These are phyloP conservation scores for Alectura lathami DNA, from an alignment of 2,113 vertebrate species.

Conservation along the genomic window DNA sequence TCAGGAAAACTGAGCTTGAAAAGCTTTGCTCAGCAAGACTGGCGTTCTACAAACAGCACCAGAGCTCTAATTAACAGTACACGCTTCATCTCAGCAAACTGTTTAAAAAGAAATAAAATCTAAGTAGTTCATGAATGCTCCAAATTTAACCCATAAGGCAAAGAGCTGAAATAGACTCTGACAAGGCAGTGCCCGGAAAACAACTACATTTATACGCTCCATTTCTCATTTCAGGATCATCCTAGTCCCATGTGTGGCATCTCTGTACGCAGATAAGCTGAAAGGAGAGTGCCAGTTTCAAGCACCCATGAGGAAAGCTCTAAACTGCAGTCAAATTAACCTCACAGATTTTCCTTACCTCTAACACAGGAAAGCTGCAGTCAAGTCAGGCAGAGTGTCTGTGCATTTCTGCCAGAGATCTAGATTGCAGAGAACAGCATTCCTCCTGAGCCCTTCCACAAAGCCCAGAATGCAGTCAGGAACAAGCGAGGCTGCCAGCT, in stretches of 20 bases:
- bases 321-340: slow-evolving; percentile 7
- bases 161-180: slow-evolving; percentile 58
- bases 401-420: not conserved
- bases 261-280: not conserved
- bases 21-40: slow-evolving; percentile 23
- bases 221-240: slow-evolving; percentile 38
- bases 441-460: not conserved
- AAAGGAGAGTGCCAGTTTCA: slow-evolving; percentile 18
- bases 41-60: slow-evolving; percentile 35
- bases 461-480: not conserved
- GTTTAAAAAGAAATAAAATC: not conserved
- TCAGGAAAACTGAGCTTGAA: slow-evolving; percentile 21
- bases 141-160: slow-evolving; percentile 55
- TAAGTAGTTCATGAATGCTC: not conserved
- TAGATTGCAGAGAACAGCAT: not conserved
- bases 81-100: slow-evolving; percentile 43
- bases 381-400: not conserved
- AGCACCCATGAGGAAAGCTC: not conserved
- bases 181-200: slow-evolving; percentile 60
- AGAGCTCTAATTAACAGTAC: slow-evolving; percentile 50
- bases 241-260: not conserved
- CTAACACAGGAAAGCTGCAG: not conserved
- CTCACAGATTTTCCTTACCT: not conserved
- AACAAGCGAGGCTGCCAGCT: not conserved
- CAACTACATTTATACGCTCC: not conserved